Evolutionary conservation across 2,113 vertebrate species (phyloP).

Genomic region (Bos taurus): DNA sequence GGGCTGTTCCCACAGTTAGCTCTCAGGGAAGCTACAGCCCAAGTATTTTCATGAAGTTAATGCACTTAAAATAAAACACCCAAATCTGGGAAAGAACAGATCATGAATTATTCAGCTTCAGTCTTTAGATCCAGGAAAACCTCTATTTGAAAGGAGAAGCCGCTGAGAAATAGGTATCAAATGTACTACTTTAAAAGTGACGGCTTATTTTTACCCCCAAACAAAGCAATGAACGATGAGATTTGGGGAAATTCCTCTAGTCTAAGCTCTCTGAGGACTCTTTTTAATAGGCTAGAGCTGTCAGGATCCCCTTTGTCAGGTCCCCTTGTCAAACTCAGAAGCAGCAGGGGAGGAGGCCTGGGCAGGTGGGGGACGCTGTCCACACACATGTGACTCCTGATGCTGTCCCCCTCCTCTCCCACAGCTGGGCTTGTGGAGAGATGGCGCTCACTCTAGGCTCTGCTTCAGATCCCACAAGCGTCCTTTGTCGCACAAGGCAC

Average conservation of each 20-base stretch:
- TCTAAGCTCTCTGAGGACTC: background rate
- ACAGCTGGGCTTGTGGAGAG: background rate
- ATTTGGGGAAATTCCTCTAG: background rate
- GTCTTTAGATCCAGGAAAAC: background rate
- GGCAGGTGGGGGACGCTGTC: background rate
- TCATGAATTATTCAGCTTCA: background rate
- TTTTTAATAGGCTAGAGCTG: background rate
- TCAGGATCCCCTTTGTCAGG: background rate
- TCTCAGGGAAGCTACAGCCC: background rate
- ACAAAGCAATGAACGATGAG: background rate
- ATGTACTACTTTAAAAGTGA: background rate
- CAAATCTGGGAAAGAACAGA: background rate
- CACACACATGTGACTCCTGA: background rate
- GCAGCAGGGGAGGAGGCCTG: background rate
- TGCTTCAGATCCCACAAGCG: background rate
- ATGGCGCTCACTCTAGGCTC: background rate
- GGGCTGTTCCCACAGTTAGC: background rate
- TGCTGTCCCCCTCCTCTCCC: background rate
- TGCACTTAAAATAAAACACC: background rate
- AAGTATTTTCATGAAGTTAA: background rate
- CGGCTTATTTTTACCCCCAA: background rate
- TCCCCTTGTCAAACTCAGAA: background rate
- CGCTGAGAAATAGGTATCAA: background rate
- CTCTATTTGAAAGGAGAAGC: background rate
- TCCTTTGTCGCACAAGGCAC: no score